Percentiles rank a stretch among this genome's conserved stretches.
Conservation (phyloP, 2,888 invertebrate genomes). For the Lasioglossum lativentre region DNA sequence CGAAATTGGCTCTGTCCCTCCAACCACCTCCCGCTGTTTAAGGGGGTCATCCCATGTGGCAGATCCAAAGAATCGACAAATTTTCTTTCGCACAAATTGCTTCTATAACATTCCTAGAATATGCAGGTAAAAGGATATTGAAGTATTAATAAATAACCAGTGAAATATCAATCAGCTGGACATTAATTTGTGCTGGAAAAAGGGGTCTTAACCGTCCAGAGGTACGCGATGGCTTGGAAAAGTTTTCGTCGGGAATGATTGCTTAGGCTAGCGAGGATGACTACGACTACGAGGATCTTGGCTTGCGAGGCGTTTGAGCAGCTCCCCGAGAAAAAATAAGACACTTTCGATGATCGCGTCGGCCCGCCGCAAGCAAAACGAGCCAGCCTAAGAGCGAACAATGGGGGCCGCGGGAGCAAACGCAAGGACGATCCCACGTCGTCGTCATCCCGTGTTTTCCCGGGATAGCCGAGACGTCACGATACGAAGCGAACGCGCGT, state of each 20-base stretch:
- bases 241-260: neutral
- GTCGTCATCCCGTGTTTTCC: constrained; percentile 70
- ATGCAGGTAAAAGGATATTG: too few species aligned
- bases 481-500: constrained; percentile 47
- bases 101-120: too few species aligned
- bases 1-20: neutral
- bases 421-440: constrained; percentile 84
- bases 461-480: constrained; percentile 44
- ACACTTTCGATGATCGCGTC: constrained; percentile 80
- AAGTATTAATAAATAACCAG: too few species aligned
- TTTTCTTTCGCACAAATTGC: too few species aligned
- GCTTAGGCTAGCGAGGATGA: neutral
- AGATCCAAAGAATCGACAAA: too few species aligned
- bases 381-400: constrained; percentile 73
- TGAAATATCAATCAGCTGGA: too few species aligned
- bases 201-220: too few species aligned
- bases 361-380: constrained; percentile 67
- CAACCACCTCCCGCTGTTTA: too few species aligned
- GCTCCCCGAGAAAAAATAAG: constrained; percentile 74
- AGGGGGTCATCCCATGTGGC: too few species aligned
- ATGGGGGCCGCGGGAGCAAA: constrained; percentile 83
- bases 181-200: too few species aligned
- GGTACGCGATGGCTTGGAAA: too few species aligned
- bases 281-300: neutral
- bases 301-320: constrained; percentile 31